Conservation (phyloP, 2,888 invertebrate genomes). For the Lapara coniferarum region DNA sequence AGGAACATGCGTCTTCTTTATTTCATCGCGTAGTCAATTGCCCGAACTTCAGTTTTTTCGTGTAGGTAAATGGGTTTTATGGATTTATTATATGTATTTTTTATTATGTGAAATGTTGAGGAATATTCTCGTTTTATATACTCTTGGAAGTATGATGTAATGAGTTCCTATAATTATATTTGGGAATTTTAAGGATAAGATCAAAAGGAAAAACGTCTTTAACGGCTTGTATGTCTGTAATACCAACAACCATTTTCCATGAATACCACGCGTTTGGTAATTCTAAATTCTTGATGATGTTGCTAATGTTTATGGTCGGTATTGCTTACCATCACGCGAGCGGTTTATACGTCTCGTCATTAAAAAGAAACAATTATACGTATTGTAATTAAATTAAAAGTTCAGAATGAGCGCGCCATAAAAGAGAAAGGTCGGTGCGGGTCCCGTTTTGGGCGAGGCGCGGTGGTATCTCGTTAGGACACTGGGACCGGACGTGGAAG, state of each 20-base stretch:
- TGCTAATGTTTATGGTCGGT: too few species aligned
- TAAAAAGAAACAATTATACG: not conserved
- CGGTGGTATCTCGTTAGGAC: slow-evolving; percentile 11
- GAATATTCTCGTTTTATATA: not conserved
- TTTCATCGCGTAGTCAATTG: not conserved
- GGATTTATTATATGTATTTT: not conserved
- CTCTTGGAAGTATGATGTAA: not conserved
- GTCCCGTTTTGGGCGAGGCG: slow-evolving; percentile 14
- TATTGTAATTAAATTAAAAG: slow-evolving; percentile 17
- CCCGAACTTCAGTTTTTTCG: not conserved
- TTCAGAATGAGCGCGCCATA: slow-evolving; percentile 1
- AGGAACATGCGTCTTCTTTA: not conserved
- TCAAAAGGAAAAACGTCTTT: too few species aligned
- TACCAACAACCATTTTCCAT: too few species aligned
- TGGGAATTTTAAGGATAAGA: too few species aligned
- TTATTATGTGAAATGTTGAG: not conserved
- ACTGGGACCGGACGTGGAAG: slow-evolving; percentile 3
- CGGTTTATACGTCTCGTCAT: not conserved
- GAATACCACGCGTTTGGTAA: too few species aligned
- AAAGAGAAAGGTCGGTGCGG: slow-evolving; percentile 1
- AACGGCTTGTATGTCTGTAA: too few species aligned
- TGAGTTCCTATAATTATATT: not conserved
- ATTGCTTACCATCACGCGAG: too few species aligned
- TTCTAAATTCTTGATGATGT: too few species aligned
- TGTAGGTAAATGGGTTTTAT: slow-evolving; percentile 9